Percentiles rank a stretch among this genome's conserved stretches.
Evolutionary conservation across 2,797 vertebrate species (phyloP).

Genomic region (Sandelia bainsii): DNA sequence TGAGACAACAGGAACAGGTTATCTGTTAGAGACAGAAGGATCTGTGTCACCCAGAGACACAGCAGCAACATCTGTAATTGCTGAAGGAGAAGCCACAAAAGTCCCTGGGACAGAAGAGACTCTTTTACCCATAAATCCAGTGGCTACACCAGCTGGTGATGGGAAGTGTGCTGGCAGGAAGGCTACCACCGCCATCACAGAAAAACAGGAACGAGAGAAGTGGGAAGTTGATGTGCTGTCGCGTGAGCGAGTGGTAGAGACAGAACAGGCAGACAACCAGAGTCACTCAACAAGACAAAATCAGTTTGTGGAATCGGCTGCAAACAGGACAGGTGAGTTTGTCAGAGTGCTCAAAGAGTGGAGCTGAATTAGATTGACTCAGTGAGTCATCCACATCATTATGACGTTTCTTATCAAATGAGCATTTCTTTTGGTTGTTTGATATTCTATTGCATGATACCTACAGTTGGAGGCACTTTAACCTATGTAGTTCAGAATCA

Average conservation of each 20-base stretch:
- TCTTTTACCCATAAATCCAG: constrained; percentile 44
- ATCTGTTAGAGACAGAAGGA: background rate
- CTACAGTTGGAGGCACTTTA: too few species aligned
- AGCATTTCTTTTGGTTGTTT: too few species aligned
- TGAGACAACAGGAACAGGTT: constrained; percentile 32
- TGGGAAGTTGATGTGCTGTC: constrained; percentile 54
- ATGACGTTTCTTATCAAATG: background rate
- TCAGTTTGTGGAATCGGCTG: constrained; percentile 11
- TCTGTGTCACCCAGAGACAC: constrained; percentile 2
- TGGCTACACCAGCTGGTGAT: constrained; percentile 6
- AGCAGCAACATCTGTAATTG: background rate
- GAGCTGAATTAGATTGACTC: too few species aligned
- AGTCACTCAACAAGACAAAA: constrained; percentile 4
- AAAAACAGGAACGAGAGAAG: constrained; percentile 68
- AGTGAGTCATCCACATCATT: too few species aligned
- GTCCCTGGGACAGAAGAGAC: constrained; percentile 8
- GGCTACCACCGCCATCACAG: constrained; percentile 19
- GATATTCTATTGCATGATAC: too few species aligned
- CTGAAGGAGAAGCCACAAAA: background rate
- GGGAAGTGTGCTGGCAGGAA: constrained; percentile 26
- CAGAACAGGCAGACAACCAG: constrained; percentile 7
- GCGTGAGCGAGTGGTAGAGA: constrained; percentile 26
- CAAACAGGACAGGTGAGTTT: constrained; percentile 43
- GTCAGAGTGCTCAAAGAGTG: background rate
- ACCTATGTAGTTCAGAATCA: too few species aligned